Conservation (phyloP, 1,140 invertebrate genomes). For the Drosophila cardini region DNA sequence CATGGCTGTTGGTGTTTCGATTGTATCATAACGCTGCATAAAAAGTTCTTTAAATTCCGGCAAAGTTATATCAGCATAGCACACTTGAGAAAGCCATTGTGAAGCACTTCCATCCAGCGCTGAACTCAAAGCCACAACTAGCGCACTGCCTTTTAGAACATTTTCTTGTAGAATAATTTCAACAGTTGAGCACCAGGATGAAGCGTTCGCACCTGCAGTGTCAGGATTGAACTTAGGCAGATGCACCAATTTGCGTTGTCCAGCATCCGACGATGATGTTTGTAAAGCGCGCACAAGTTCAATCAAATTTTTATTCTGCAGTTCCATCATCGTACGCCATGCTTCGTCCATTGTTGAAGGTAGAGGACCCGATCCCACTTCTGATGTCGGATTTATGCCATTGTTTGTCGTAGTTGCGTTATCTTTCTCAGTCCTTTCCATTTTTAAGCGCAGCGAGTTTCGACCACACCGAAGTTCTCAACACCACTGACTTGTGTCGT, state of each 20-base stretch:
- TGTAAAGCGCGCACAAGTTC: background rate
- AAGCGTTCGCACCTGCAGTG: too few species aligned
- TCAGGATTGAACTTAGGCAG: too few species aligned
- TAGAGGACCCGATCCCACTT: slow-evolving; percentile 4
- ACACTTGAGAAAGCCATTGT: slow-evolving; percentile 4
- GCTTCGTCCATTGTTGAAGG: slow-evolving; percentile 3
- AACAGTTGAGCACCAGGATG: too few species aligned
- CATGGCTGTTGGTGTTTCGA: slow-evolving; percentile 13
- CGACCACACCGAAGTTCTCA: too few species aligned
- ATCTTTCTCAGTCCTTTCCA: too few species aligned
- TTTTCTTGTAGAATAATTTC: too few species aligned
- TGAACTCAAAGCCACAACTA: slow-evolving; percentile 1
- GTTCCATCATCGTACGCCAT: slow-evolving; percentile 6
- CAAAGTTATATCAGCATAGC: background rate
- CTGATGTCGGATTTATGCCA: too few species aligned
- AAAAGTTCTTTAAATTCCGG: slow-evolving; percentile 19
- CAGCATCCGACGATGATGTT: background rate
- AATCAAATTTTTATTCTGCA: slow-evolving; percentile 11
- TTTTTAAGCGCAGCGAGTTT: too few species aligned
- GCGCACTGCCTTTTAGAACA: too few species aligned
- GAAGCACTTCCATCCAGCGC: background rate
- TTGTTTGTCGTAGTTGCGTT: too few species aligned
- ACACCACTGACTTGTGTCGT: too few species aligned
- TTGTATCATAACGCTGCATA: slow-evolving; percentile 5
- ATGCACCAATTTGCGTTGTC: too few species aligned